Evolutionary conservation across 2,888 invertebrate genomes (phyloP).

Genomic region (Polydesmus complanatus): DNA sequence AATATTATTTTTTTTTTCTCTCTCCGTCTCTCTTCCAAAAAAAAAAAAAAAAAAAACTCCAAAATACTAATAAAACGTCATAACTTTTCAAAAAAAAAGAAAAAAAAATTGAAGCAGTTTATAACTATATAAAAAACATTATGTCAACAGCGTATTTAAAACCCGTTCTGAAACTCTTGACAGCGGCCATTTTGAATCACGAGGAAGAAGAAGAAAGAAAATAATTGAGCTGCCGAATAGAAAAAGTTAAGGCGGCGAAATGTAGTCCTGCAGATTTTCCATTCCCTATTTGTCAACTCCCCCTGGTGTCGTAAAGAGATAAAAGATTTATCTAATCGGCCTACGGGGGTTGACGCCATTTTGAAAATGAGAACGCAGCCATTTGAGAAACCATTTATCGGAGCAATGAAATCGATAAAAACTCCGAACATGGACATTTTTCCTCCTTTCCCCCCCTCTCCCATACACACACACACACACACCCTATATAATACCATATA

Average conservation of each 20-base stretch:
- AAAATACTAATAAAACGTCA: too few relatives aligned
- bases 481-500: too few relatives aligned
- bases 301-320: background rate
- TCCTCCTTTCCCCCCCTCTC: background rate
- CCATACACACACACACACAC: background rate
- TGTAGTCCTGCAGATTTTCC: background rate
- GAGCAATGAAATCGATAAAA: background rate
- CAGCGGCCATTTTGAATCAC: too few relatives aligned
- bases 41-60: too few relatives aligned
- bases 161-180: too few relatives aligned
- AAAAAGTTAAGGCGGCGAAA: background rate
- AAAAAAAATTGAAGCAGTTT: too few relatives aligned
- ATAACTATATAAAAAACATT: too few relatives aligned
- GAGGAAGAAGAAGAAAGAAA: background rate
- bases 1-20: too few relatives aligned
- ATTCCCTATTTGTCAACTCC: background rate
- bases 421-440: background rate
- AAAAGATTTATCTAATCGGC: background rate
- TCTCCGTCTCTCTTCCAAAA: too few relatives aligned
- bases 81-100: too few relatives aligned
- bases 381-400: background rate
- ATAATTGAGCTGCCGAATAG: background rate
- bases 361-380: background rate
- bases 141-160: too few relatives aligned
- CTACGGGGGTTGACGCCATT: background rate